phyloP scores from a whole-genome alignment of 2,888 invertebrate species.

The Griposia aprilina region DNA sequence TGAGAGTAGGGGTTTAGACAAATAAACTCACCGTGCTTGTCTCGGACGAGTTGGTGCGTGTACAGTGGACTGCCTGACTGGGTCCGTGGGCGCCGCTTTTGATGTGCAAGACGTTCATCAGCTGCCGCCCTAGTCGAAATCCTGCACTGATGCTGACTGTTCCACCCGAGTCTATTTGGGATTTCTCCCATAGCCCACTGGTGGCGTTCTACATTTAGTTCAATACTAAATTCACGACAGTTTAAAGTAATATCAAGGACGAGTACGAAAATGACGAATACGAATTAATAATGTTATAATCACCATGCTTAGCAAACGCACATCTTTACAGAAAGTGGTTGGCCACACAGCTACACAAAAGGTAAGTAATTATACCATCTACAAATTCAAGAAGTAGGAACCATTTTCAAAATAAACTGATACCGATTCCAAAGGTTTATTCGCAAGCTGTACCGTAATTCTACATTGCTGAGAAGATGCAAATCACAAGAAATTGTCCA shows the following conservation, averaged over 20 bases:
- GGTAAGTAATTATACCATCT: background rate
- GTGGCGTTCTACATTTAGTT: too few relatives aligned
- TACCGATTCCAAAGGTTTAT: constrained; percentile 43
- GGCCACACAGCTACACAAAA: too few relatives aligned
- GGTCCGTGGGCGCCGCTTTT: too few relatives aligned
- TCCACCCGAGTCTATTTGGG: background rate
- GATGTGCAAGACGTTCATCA: too few relatives aligned
- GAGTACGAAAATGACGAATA: background rate
- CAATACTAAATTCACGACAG: too few relatives aligned
- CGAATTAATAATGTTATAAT: background rate
- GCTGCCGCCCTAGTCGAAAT: too few relatives aligned
- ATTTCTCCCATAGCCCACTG: background rate
- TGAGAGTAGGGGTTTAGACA: background rate
- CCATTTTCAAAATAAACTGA: constrained; percentile 25
- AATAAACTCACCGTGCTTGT: background rate
- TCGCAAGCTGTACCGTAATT: constrained; percentile 51
- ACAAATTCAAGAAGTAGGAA: background rate
- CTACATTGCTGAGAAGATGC: constrained; percentile 58
- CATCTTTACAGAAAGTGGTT: background rate
- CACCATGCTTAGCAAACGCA: background rate
- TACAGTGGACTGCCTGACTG: too few relatives aligned
- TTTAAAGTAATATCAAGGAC: too few relatives aligned
- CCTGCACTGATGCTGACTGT: background rate
- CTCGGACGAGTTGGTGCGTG: background rate
- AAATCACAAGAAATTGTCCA: constrained; percentile 61